Evolutionary conservation across 2,888 invertebrate species (phyloP).

Genomic region (Myopa testacea): DNA sequence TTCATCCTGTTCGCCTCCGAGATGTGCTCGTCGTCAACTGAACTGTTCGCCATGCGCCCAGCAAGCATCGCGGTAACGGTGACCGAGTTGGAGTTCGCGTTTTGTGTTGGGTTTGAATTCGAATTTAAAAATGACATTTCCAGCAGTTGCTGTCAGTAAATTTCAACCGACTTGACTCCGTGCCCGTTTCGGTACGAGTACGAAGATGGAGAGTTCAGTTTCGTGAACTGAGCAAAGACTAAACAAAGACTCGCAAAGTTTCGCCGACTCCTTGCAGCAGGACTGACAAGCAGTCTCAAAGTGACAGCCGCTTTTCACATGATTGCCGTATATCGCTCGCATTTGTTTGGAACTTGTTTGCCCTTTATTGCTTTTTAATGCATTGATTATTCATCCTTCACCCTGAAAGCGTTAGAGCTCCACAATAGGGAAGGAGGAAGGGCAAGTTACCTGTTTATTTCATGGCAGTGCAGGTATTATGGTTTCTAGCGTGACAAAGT

Average conservation of each 20-base stretch:
- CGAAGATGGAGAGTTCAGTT: no score
- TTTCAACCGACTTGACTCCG: conserved; percentile 5
- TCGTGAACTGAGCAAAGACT: no score
- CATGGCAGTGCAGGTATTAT: no score
- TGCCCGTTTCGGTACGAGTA: no score
- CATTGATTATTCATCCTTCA: not conserved
- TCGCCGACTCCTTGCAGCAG: conserved; percentile 1
- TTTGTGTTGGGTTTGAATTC: conserved; percentile 7
- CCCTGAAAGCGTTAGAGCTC: not conserved
- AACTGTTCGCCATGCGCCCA: conserved; percentile 61
- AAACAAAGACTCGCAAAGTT: no score
- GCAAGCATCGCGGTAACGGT: conserved; percentile 65
- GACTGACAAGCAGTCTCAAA: conserved; percentile 53
- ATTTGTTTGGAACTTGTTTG: not conserved
- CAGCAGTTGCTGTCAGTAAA: not conserved
- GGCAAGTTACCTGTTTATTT: no score
- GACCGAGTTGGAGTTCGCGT: conserved; percentile 47
- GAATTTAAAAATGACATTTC: conserved; percentile 27
- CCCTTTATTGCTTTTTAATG: not conserved
- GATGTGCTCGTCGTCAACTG: conserved; percentile 63
- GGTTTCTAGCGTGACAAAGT: no score
- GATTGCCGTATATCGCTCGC: not conserved
- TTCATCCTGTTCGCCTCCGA: conserved; percentile 65
- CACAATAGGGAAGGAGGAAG: no score
- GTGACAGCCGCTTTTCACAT: conserved; percentile 44